Evolutionary conservation across 2,888 invertebrate genomes (phyloP).

Genomic region (Lasioglossum zephyrum): DNA sequence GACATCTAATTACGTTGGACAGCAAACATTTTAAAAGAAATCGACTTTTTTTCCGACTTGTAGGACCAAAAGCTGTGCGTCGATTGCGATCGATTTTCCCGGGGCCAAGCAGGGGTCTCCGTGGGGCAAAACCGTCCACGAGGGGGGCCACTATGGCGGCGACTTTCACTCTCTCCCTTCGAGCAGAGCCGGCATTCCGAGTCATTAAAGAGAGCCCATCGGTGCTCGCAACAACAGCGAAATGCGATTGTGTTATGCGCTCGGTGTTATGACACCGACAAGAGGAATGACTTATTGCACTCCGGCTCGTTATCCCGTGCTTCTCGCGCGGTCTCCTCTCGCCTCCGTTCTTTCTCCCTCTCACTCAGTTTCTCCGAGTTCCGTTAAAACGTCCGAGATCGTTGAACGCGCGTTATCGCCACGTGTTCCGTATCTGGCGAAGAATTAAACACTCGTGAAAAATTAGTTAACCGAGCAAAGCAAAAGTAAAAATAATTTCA

Average conservation of each 20-base stretch:
- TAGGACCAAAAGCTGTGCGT: too few species aligned
- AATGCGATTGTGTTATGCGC: constrained; percentile 55
- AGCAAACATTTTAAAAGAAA: too few species aligned
- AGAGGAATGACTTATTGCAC: constrained; percentile 34
- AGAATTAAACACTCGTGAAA: not conserved
- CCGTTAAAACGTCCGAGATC: constrained; percentile 18
- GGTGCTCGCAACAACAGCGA: constrained; percentile 43
- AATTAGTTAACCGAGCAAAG: not conserved
- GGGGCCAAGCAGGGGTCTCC: not conserved
- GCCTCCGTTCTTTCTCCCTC: not conserved
- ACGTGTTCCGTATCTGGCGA: not conserved
- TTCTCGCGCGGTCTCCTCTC: constrained; percentile 1
- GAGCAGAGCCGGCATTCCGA: constrained; percentile 64
- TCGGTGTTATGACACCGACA: constrained; percentile 59
- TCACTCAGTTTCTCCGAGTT: not conserved
- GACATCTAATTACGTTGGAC: too few species aligned
- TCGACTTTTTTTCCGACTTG: too few species aligned
- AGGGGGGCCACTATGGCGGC: constrained; percentile 19
- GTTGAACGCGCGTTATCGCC: constrained; percentile 16
- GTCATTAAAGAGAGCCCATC: constrained; percentile 59
- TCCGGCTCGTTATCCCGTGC: constrained; percentile 40
- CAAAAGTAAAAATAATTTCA: not conserved
- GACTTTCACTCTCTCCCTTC: constrained; percentile 69
- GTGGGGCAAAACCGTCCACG: not conserved
- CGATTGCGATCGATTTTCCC: not conserved